These are phyloP conservation scores for Apamea sordens DNA, from an alignment of 2,888 invertebrate genomes.

Conservation along the genomic window DNA sequence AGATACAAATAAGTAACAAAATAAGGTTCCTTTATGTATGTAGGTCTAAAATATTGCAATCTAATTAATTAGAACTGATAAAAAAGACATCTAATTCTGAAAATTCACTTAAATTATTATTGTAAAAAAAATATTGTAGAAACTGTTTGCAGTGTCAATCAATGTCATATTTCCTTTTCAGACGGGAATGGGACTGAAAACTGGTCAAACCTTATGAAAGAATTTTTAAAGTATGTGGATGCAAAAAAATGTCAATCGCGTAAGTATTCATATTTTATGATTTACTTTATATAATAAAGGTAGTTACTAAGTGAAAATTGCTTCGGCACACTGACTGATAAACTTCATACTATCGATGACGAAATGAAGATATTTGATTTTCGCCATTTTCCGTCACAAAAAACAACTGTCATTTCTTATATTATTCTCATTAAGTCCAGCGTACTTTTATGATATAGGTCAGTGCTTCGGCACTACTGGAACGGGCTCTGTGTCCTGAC, in stretches of 20 bases:
- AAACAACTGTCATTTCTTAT: no score
- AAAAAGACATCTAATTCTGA: background rate
- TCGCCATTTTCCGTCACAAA: no score
- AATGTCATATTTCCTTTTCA: slow-evolving; percentile 3
- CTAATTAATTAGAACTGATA: background rate
- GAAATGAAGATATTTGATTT: no score
- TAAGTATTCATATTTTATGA: slow-evolving; percentile 13
- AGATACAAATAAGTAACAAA: background rate
- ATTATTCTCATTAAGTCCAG: no score
- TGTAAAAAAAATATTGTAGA: background rate
- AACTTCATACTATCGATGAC: no score
- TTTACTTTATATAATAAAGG: background rate
- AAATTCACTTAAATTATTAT: background rate
- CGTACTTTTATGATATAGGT: no score
- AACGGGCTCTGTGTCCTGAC: background rate
- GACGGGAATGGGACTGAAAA: background rate
- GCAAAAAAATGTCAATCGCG: slow-evolving; percentile 23
- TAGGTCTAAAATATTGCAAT: background rate
- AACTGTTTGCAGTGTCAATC: background rate
- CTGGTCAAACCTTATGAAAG: slow-evolving; percentile 27
- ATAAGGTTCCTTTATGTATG: background rate
- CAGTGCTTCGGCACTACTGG: background rate
- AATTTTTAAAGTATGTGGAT: slow-evolving; percentile 37
- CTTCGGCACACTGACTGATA: background rate
- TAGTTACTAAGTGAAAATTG: background rate